phyloP scores from a whole-genome alignment of 1,140 invertebrate genomes.

The Pararge aegeria region DNA sequence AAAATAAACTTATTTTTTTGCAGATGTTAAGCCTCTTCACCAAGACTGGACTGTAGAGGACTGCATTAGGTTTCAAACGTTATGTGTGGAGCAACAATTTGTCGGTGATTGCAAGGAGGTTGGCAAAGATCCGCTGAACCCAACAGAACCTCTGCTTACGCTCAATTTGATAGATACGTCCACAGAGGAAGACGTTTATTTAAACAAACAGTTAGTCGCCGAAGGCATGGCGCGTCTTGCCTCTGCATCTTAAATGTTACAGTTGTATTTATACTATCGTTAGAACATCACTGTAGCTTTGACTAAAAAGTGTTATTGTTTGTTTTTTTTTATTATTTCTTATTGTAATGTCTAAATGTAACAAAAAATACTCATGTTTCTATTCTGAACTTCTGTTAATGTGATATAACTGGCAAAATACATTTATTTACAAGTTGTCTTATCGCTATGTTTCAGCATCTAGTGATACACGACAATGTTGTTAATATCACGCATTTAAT shows the following conservation, averaged over 20 bases:
- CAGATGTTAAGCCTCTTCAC: slow-evolving; percentile 80
- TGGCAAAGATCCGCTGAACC: slow-evolving; percentile 71
- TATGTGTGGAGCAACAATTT: slow-evolving; percentile 80
- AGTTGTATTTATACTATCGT: not conserved
- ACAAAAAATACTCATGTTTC: not conserved
- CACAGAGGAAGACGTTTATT: slow-evolving; percentile 76
- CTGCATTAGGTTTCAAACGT: slow-evolving; percentile 80
- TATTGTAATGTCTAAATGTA: slow-evolving; percentile 3
- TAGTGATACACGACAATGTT: slow-evolving; percentile 20
- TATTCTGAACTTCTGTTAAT: not conserved
- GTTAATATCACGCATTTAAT: slow-evolving; percentile 15
- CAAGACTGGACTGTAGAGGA: slow-evolving; percentile 82
- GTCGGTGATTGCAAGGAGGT: slow-evolving; percentile 78
- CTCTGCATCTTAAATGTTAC: slow-evolving; percentile 37
- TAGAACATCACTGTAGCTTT: not conserved
- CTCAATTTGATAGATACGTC: slow-evolving; percentile 81
- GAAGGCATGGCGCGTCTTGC: slow-evolving; percentile 75
- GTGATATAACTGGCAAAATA: not conserved
- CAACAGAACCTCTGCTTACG: slow-evolving; percentile 73
- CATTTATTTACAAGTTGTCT: slow-evolving; percentile 10
- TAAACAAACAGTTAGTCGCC: slow-evolving; percentile 74
- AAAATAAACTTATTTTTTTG: too few relatives aligned
- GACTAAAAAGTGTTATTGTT: not conserved
- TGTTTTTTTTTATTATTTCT: slow-evolving; percentile 16
- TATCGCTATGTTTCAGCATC: slow-evolving; percentile 17